Evolutionary conservation across 2,113 vertebrate species (phyloP), one percentile per base, ranked within the genome.

Genomic region (Pedetes capensis): DNA sequence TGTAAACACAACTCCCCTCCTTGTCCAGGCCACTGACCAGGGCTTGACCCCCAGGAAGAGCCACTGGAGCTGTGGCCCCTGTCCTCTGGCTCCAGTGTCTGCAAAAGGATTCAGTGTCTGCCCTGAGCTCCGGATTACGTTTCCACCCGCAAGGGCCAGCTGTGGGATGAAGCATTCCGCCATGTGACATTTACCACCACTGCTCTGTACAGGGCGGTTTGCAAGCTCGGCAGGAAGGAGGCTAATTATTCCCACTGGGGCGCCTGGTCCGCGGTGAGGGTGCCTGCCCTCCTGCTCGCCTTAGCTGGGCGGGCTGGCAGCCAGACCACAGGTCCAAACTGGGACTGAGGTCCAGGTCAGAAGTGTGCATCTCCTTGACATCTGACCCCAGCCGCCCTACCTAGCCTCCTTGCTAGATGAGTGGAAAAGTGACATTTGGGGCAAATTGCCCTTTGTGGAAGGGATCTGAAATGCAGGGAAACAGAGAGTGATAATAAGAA

Each of bases 211-310:
- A 0, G 57, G 91, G 88, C 8, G 32, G 84, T 95, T 97, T 96
- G 95, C 97, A 96, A 95, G 92, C 95, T 97, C 80, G 3, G 96
- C 96, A 95, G 85, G 95, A 95, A 95, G 78, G 61, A 96, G 72
- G 68, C 92, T 97, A 89, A 97, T 97, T 89, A 93, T 95, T 96
- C 79, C 93, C 91, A 51, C 82, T 34, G 66, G 95, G 89, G 75
- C 23, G n/a, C 85, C 94, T 89, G 6, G 37, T 78, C 86, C 5
- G 0, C 76, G 69, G 42, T 80, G 20, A 94, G 92, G 95, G 90
- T 97, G 66, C 83, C 76, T n/a, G 76, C 92, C 76, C 3, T 57
- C 89, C 76, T 44, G 49, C 68, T 49, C 14, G 10, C 87, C 89
- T 82, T 51, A 27, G 42, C 61, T 66, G 76, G 89, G 53, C 87